Base-by-base conservation (phyloP, 2,113 vertebrate genomes). In the Perccottus glenii region DNA sequence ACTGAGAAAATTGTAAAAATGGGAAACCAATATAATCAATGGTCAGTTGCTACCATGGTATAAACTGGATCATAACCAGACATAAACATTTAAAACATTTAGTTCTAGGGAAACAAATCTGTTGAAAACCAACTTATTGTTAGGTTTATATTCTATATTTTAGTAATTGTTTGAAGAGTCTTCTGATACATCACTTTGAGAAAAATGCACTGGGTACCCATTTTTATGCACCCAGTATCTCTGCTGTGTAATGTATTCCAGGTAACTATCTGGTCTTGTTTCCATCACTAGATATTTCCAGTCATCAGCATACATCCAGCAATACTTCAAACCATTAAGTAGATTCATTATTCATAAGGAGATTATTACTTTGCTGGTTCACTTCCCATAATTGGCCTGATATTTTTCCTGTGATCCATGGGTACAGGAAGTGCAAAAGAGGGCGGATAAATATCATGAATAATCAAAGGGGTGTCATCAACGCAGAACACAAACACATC, bases 261-360 rank as follows among this genome's bases (percentile, higher is more conserved):
- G 68, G 70, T 84, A 66, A 80, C 78, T 60, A 66, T 9, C 44
- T n/a, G 64, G 60, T 61, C 40, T 40, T 65, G 60, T 81, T 80
- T 81, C 78, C 68, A 73, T 77, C 55, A 65, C 67, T 78, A 70
- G 67, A 67, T 60, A 44, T 83, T 88, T 90, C 88, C 84, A 88
- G 81, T 89, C 74, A 80, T 78, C 53, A 64, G 70, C 43, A 48
- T 70, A 71, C 69, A 82, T 83, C 64, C 60, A 64, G 63, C n/a
- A 19, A 83, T 85, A 73, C 66, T 81, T 70, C 56, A 88, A 70
- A 77, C 89, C 89, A 92, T 90, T 92, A 89, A 83, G 73, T 70
- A 47, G 68, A 89, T 92, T 82, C 70, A 91, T 92, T 89, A 92
- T 92, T 91, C 85, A 92, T 90, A 70, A 82, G 77, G 58, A 85